Base-by-base conservation (phyloP, 2,113 vertebrate genomes). In the Pithys albifrons region DNA sequence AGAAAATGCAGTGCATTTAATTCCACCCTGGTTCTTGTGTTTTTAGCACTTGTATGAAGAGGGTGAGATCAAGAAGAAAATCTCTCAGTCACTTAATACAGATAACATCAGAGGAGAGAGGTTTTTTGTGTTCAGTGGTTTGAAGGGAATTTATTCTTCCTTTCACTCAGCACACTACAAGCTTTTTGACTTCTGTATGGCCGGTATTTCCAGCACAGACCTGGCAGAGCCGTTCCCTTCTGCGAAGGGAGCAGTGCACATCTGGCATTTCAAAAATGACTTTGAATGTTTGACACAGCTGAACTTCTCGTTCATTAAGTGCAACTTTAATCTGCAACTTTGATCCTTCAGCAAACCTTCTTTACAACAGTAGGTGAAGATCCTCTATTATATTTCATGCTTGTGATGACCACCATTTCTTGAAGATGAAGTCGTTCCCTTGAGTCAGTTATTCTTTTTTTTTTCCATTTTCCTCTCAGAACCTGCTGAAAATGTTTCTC, bases 291-390 rank as follows among this genome's bases (percentile, higher is more conserved):
- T 92, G 83, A 93, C 91, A 93, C 76, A 91, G 92, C 54, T 82
- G 83, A 95, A 88, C 88, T 94, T 91, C 90, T 55, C 93, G 64
- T 95, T 96, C 80, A 69, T 96, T 93, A 93, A 92, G 86, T 73
- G 86, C 73, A 94, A 89, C 89, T 94, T 94, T 62, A 92, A 80
- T 91, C 82, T 93, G 41, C 0, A 8, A 37, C 86, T 94, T 89
- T 75, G 76, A 95, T 93, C 70, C 69, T 77, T 84, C 86, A 61
- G 88, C 70, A 83, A 71, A 70, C 79, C 41, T 90, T 57, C 35
- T 71, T 85, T 90, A 51, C 64, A 61, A 67, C 35, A 61, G 69
- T 52, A 94, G 83, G 77, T 77, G 62, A 89, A 92, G 52, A 62
- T 75, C 52, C 28, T 89, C 69, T 91, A 5, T 96, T 96, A 83